These are phyloP conservation scores for Drosophila crucigera DNA, from an alignment of 2,888 invertebrate genomes.

Conservation along the genomic window DNA sequence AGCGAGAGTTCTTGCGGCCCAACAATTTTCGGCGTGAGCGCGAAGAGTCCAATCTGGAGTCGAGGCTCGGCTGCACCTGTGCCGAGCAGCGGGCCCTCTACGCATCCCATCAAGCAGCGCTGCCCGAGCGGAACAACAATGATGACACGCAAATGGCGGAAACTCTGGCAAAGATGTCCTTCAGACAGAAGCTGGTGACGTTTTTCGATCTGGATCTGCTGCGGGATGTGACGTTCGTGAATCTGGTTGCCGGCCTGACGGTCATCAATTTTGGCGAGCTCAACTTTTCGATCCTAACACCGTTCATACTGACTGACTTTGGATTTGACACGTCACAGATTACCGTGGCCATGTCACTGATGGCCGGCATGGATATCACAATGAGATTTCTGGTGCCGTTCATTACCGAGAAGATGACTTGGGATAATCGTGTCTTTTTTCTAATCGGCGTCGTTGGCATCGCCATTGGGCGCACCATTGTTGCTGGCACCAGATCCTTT, in stretches of 20 bases:
- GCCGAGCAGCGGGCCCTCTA: slow-evolving; percentile 72
- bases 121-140: slow-evolving; percentile 1
- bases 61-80: slow-evolving; percentile 74
- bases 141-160: neutral
- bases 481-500: slow-evolving; percentile 88
- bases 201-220: slow-evolving; percentile 91
- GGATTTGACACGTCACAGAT: slow-evolving; percentile 87
- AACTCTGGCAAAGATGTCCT: slow-evolving; percentile 58
- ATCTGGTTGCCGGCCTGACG: slow-evolving; percentile 90
- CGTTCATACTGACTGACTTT: slow-evolving; percentile 90
- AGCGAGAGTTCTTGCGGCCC: slow-evolving; percentile 72
- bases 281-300: slow-evolving; percentile 90
- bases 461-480: slow-evolving; percentile 87
- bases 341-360: slow-evolving; percentile 89
- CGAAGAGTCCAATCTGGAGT: slow-evolving; percentile 65
- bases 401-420: slow-evolving; percentile 89
- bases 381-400: slow-evolving; percentile 90
- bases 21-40: slow-evolving; percentile 83
- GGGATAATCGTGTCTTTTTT: slow-evolving; percentile 90
- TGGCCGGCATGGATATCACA: slow-evolving; percentile 89
- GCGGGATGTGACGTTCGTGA: slow-evolving; percentile 89
- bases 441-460: slow-evolving; percentile 89
- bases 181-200: slow-evolving; percentile 87
- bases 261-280: slow-evolving; percentile 90
- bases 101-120: slow-evolving; percentile 35